These are phyloP conservation scores for Denticeps clupeoides DNA, from an alignment of 2,797 vertebrate species.

Conservation along the genomic window DNA sequence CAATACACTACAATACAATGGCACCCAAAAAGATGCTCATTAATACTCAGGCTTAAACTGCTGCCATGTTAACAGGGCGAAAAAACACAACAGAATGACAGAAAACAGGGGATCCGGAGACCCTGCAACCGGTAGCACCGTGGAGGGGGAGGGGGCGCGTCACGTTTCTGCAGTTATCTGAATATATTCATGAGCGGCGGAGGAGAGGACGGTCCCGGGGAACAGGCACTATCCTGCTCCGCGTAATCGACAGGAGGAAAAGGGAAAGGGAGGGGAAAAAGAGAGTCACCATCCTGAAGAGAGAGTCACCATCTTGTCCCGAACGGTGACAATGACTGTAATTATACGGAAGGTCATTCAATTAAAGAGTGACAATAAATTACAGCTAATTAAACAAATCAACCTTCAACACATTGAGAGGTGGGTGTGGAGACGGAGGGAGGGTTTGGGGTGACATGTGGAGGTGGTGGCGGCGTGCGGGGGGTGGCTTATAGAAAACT, in stretches of 20 bases:
- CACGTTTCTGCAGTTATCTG: background rate
- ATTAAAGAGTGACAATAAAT: slow-evolving; percentile 37
- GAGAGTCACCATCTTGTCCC: slow-evolving; percentile 19
- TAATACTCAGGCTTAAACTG: background rate
- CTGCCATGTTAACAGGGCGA: background rate
- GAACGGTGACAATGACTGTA: slow-evolving; percentile 40
- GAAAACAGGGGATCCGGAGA: background rate
- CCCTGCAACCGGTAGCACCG: background rate
- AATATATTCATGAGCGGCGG: slow-evolving; percentile 11
- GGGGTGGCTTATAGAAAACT: slow-evolving; percentile 13
- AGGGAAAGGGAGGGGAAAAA: background rate
- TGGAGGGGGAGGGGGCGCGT: background rate
- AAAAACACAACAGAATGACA: background rate
- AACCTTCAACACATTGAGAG: slow-evolving; percentile 26
- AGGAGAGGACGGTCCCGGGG: background rate
- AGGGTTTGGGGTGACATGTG: background rate
- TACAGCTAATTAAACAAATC: slow-evolving; percentile 48
- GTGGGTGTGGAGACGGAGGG: background rate
- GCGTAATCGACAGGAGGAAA: background rate
- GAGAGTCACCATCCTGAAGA: background rate
- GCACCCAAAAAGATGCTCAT: background rate
- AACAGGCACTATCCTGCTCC: slow-evolving; percentile 13
- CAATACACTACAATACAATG: background rate
- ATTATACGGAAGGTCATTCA: slow-evolving; percentile 51
- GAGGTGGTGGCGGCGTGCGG: background rate